Evolutionary conservation across 1,140 invertebrate genomes (phyloP).

Genomic region (Trypoxylus dichotomus): DNA sequence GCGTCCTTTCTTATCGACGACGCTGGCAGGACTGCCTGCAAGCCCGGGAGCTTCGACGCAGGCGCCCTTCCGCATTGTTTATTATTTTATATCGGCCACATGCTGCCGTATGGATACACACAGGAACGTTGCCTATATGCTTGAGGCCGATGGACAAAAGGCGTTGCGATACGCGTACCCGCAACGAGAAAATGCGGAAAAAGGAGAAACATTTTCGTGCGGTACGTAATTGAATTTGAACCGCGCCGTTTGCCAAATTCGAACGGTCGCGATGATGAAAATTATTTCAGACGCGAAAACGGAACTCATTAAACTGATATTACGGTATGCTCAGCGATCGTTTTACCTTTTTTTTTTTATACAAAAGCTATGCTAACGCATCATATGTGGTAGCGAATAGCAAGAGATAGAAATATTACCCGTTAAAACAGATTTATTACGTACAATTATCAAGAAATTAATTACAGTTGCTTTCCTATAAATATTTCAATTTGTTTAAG

Average conservation of each 20-base stretch:
- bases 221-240: background rate
- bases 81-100: conserved; percentile 43
- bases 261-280: background rate
- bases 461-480: no score
- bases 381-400: no score
- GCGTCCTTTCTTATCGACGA: conserved; percentile 38
- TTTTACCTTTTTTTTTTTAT: background rate
- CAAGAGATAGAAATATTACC: no score
- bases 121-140: background rate
- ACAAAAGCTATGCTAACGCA: background rate
- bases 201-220: background rate
- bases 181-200: background rate
- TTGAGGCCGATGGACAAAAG: background rate
- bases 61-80: conserved; percentile 43
- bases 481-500: no score
- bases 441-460: no score
- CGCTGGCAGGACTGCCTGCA: conserved; percentile 38
- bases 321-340: background rate
- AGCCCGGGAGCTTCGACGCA: conserved; percentile 39
- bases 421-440: no score
- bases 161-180: background rate
- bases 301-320: background rate
- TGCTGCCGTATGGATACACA: background rate
- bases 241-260: background rate
- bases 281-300: background rate